phyloP scores from a whole-genome alignment of 2,113 vertebrate genomes.

The Neofelis nebulosa region DNA sequence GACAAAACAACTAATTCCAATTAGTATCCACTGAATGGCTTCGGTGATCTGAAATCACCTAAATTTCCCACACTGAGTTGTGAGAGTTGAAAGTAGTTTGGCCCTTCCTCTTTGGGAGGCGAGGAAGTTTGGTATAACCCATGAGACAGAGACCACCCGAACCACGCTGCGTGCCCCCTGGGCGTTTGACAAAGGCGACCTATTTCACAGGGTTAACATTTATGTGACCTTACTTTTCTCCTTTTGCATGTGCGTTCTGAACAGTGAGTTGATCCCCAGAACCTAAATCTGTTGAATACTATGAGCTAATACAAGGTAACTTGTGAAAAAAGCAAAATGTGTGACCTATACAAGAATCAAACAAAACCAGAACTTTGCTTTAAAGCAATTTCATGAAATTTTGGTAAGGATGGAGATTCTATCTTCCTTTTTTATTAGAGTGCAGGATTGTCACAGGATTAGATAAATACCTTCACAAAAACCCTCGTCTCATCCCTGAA shows the following conservation, averaged over 20 bases:
- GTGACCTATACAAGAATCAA: neutral
- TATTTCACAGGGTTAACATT: neutral
- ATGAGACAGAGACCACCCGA: neutral
- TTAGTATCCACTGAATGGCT: neutral
- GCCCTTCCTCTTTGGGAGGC: neutral
- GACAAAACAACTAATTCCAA: neutral
- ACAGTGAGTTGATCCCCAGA: neutral
- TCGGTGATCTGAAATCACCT: neutral
- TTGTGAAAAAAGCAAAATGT: neutral
- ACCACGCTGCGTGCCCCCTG: accelerated
- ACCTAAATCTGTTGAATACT: neutral
- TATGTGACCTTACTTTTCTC: neutral
- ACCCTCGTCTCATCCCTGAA: neutral
- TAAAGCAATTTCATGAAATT: neutral
- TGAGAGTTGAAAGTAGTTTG: neutral
- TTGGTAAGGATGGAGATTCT: neutral
- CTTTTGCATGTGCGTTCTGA: neutral
- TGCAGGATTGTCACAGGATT: neutral
- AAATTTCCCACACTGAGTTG: neutral
- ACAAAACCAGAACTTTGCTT: neutral
- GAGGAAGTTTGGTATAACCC: neutral
- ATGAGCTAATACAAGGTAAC: neutral
- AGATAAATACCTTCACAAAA: neutral
- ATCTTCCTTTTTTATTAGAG: neutral
- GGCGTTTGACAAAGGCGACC: neutral